phyloP scores from a whole-genome alignment of 2,888 invertebrate genomes.

The Drosophila imparisetae region DNA sequence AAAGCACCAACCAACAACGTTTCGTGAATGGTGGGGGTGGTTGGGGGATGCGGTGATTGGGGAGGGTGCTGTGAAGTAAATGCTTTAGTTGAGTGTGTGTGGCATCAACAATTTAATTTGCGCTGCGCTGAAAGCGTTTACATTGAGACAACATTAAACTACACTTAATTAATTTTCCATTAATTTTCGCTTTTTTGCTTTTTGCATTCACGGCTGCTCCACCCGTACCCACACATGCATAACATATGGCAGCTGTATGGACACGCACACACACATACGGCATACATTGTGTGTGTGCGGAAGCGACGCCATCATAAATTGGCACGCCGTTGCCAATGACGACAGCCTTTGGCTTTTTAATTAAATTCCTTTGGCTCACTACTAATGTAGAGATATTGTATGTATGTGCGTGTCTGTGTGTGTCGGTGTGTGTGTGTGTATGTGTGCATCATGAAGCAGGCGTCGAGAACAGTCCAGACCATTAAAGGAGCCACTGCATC shows the following conservation, averaged over 20 bases:
- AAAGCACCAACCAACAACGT: conserved; percentile 38
- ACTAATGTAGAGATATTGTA: conserved; percentile 35
- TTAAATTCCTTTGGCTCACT: conserved; percentile 49
- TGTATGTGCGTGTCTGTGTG: not conserved
- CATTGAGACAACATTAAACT: conserved; percentile 78
- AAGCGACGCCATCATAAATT: conserved; percentile 61
- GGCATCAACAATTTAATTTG: conserved; percentile 72
- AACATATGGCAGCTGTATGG: not conserved
- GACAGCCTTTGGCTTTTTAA: conserved; percentile 48
- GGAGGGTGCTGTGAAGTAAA: not conserved
- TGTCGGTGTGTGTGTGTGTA: not conserved
- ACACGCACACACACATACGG: conserved; percentile 2
- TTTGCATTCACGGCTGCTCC: conserved; percentile 11
- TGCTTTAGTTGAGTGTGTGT: conserved; percentile 15
- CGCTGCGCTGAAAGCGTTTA: conserved; percentile 75
- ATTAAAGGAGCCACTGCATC: conserved; percentile 13
- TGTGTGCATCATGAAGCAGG: not conserved
- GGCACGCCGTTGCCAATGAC: conserved; percentile 58
- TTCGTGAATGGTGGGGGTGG: not conserved
- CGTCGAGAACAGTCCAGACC: conserved; percentile 19
- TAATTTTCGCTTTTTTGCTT: conserved; percentile 64
- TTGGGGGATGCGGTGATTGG: not conserved
- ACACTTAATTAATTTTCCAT: conserved; percentile 78
- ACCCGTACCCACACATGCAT: not conserved
- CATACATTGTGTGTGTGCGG: conserved; percentile 29